Base-by-base conservation (phyloP, 2,113 vertebrate genomes). In the Ursus arctos region DNA sequence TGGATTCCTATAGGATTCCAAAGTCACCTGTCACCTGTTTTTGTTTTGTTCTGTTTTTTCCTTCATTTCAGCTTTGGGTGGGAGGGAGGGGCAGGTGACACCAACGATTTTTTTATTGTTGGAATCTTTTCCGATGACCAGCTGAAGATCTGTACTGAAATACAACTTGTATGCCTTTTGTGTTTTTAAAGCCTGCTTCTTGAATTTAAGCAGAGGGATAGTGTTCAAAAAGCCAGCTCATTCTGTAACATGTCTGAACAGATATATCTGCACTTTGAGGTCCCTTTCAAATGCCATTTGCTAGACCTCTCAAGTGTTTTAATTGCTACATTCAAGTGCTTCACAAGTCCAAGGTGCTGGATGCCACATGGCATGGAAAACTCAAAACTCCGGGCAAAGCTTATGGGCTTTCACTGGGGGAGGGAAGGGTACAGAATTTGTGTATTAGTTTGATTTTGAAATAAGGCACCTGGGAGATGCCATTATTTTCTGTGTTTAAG, bases 61-160 rank as follows among this genome's bases (percentile, higher is more conserved):
- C 31, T 93, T 92, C 85, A 76, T 97, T 96, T 96, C 40, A 19
- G 77, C 69, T 95, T 96, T 36, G 83, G 88, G 87, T 53, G 8
- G 21, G 28, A 84, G 95, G 49, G 57, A 77, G 81, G 88, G 92
- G 31, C 85, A 88, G 43, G 86, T 93, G 92, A 92, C 83, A 96
- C 77, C 88, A 63, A 94, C 43, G 19, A n/a, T 80, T 93, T 95
- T 96, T 74, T 96, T 59, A 95, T 96, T 88, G 65, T 92, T 93
- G 91, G 98, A 97, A 84, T 92, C 91, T 97, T 96, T 98, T 95
- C 96, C 59, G 22, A n/a, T 63, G 19, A 95, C 98, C 59, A 74
- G 96, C 97, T 88, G 79, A 97, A 98, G 89, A 97, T 97, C 97
- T 97, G 94, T 97, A 91, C 94, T 91, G 97, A 97, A 93, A 92